phyloP scores from a whole-genome alignment of 2,888 invertebrate genomes.

The Stenodera caucasica region DNA sequence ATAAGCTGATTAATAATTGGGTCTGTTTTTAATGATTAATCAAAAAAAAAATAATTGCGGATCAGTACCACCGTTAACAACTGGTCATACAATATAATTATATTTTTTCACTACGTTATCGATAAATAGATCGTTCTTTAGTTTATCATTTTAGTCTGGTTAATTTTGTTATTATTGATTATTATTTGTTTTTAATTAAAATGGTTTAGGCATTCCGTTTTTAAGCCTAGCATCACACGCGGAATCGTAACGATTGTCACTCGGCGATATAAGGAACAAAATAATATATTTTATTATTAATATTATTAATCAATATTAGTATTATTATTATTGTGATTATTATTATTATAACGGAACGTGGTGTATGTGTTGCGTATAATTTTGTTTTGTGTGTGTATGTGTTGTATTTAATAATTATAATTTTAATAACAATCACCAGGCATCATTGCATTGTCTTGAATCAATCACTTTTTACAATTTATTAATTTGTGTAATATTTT shows the following conservation, averaged over 20 bases:
- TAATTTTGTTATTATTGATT: neutral
- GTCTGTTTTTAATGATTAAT: constrained; percentile 17
- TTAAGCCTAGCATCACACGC: constrained; percentile 24
- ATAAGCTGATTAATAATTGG: constrained; percentile 40
- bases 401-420: neutral
- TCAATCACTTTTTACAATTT: constrained; percentile 10
- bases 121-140: constrained; percentile 22
- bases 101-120: constrained; percentile 26
- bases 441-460: constrained; percentile 33
- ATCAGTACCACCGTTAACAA: constrained; percentile 25
- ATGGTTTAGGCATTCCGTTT: constrained; percentile 18
- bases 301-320: too few relatives aligned
- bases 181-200: neutral
- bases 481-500: too few relatives aligned
- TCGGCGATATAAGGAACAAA: constrained; percentile 46
- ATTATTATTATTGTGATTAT: too few relatives aligned
- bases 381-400: constrained; percentile 9
- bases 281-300: too few relatives aligned
- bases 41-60: constrained; percentile 1
- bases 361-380: constrained; percentile 28
- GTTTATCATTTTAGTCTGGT: neutral
- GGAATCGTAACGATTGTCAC: constrained; percentile 47
- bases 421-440: constrained; percentile 32
- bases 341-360: constrained; percentile 34
- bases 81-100: too few relatives aligned